phyloP scores from a whole-genome alignment of 2,888 invertebrate genomes.

The Cheilosia soror region DNA sequence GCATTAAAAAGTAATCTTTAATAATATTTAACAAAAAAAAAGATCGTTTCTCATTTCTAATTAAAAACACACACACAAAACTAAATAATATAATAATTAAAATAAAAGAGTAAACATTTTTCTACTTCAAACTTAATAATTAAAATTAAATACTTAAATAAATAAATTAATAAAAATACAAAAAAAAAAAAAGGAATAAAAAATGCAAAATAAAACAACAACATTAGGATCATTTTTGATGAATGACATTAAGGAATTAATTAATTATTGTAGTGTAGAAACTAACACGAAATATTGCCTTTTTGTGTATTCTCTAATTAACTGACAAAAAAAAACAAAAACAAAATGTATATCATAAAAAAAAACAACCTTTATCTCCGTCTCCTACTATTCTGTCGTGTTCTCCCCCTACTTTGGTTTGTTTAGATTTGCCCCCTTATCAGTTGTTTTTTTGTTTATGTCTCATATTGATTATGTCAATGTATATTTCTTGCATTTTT shows the following conservation, averaged over 20 bases:
- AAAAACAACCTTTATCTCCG: conserved; percentile 25
- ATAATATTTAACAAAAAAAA: conserved; percentile 51
- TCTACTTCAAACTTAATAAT: conserved; percentile 76
- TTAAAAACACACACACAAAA: conserved; percentile 58
- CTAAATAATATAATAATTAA: conserved; percentile 42
- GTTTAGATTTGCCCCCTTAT: conserved; percentile 26
- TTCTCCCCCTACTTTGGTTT: conserved; percentile 1
- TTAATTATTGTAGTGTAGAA: conserved; percentile 68
- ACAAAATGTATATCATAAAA: conserved; percentile 60
- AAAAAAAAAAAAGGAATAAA: conserved; percentile 60
- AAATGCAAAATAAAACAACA: conserved; percentile 51
- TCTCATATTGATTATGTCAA: conserved; percentile 55
- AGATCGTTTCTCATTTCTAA: conserved; percentile 58
- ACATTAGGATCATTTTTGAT: conserved; percentile 59
- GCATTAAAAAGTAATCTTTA: conserved; percentile 51
- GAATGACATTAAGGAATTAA: conserved; percentile 70
- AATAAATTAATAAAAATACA: conserved; percentile 51
- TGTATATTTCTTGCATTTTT: conserved; percentile 69
- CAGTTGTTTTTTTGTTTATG: conserved; percentile 25
- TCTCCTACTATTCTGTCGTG: conserved; percentile 16
- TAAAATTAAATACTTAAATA: conserved; percentile 76
- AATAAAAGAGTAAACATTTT: conserved; percentile 69
- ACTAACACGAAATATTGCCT: conserved; percentile 68
- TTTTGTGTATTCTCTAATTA: conserved; percentile 66
- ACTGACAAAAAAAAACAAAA: conserved; percentile 43